Evolutionary conservation across 2,113 vertebrate species (phyloP).

Genomic region (Pluvialis apricaria): DNA sequence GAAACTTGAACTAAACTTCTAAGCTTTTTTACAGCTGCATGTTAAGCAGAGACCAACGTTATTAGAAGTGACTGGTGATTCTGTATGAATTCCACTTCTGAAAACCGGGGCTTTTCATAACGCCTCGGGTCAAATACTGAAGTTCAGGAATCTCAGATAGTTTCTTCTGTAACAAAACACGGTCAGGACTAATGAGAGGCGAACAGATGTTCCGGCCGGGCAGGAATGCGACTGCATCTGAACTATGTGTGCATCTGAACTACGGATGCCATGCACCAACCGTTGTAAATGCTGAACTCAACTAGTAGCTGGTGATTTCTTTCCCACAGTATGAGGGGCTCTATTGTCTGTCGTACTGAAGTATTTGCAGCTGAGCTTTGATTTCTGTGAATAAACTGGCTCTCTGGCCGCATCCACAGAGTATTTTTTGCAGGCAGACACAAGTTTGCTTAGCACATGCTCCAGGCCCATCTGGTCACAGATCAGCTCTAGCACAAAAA

Average conservation of each 20-base stretch:
- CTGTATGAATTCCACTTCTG: background rate
- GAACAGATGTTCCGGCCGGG: constrained; percentile 16
- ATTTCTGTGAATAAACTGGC: background rate
- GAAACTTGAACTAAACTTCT: background rate
- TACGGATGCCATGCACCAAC: background rate
- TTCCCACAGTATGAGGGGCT: background rate
- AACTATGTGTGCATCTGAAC: background rate
- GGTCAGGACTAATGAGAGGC: background rate
- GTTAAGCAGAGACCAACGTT: background rate
- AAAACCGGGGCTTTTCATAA: background rate
- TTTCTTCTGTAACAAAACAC: constrained; percentile 20
- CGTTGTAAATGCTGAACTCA: background rate
- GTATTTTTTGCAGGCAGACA: background rate
- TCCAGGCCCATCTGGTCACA: fast-evolving
- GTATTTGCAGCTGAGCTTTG: constrained; percentile 37
- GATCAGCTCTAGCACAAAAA: background rate
- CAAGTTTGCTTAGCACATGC: background rate
- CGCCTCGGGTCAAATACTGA: background rate
- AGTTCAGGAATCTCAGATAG: background rate
- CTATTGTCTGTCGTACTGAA: background rate
- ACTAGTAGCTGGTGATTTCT: background rate
- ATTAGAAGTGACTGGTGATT: background rate
- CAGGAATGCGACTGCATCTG: constrained; percentile 11
- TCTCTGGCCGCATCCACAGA: background rate
- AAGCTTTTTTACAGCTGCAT: background rate